Conservation (phyloP, 2,797 vertebrate species). For the Chaetodon trifasciatus region DNA sequence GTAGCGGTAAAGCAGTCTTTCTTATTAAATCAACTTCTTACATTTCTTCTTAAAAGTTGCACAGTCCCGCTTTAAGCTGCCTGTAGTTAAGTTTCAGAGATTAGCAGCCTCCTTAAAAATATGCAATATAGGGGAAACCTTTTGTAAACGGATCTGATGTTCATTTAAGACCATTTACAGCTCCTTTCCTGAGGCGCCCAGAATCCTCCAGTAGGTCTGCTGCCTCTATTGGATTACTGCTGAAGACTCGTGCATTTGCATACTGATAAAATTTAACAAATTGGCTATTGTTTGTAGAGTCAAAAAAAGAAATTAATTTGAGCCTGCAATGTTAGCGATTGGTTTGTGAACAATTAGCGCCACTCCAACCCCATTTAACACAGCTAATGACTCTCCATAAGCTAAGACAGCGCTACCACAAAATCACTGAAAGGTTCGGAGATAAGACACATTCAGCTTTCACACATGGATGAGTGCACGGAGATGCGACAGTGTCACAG, state of each 20-base stretch:
- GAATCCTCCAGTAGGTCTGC: conserved; percentile 8
- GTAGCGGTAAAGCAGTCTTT: neutral
- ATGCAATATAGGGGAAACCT: neutral
- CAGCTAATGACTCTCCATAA: conserved; percentile 54
- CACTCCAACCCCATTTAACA: conserved; percentile 51
- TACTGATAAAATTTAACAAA: conserved; percentile 54
- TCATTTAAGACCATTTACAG: conserved; percentile 1
- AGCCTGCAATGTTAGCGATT: conserved; percentile 50
- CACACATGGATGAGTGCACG: conserved; percentile 2
- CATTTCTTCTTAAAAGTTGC: too few species aligned
- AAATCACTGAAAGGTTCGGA: conserved; percentile 43
- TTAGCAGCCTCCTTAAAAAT: neutral
- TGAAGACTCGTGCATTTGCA: conserved; percentile 25
- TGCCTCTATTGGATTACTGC: conserved; percentile 11
- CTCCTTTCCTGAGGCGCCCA: neutral
- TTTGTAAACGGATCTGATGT: conserved; percentile 25
- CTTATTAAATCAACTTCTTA: neutral
- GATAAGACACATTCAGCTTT: conserved; percentile 40
- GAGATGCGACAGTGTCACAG: conserved; percentile 16
- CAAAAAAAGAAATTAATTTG: conserved; percentile 48
- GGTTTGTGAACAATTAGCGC: conserved; percentile 62
- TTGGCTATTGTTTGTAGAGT: conserved; percentile 49
- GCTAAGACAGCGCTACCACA: conserved; percentile 1
- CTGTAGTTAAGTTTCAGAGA: neutral
- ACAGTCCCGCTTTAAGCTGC: neutral